phyloP scores from a whole-genome alignment of 2,113 vertebrate species.

The Crypturellus undulatus region DNA sequence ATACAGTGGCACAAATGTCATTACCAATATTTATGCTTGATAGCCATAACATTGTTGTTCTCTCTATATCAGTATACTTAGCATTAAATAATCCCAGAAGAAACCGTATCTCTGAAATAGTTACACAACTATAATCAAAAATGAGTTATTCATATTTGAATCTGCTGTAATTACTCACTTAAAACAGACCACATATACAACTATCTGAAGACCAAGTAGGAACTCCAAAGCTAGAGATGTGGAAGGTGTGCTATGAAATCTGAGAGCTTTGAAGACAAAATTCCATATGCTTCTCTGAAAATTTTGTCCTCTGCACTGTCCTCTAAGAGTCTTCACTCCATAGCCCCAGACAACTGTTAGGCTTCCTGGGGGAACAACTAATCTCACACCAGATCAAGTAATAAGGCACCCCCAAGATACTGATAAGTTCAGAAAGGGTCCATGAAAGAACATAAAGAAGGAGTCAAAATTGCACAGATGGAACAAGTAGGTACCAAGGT shows the following conservation, averaged over 20 bases:
- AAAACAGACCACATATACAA: background rate
- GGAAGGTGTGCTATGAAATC: background rate
- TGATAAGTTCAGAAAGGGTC: background rate
- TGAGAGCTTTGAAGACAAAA: background rate
- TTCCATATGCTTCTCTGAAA: background rate
- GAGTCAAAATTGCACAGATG: background rate
- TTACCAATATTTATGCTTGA: constrained; percentile 51
- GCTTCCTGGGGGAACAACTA: background rate
- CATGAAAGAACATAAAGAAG: background rate
- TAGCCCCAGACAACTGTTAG: background rate
- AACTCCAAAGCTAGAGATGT: background rate
- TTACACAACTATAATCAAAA: background rate
- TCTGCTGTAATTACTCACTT: background rate
- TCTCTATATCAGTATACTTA: constrained; percentile 14
- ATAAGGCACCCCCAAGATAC: background rate
- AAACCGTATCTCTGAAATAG: background rate
- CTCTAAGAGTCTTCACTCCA: background rate
- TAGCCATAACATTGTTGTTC: constrained; percentile 30
- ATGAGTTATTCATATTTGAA: background rate
- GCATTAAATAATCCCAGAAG: constrained; percentile 11
- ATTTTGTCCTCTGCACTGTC: background rate
- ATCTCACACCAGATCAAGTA: background rate
- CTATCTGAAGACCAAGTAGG: background rate
- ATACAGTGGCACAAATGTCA: constrained; percentile 29
- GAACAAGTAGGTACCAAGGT: background rate